These are phyloP conservation scores for Thamnaconus septentrionalis DNA, from an alignment of 2,113 vertebrate species.

Conservation along the genomic window DNA sequence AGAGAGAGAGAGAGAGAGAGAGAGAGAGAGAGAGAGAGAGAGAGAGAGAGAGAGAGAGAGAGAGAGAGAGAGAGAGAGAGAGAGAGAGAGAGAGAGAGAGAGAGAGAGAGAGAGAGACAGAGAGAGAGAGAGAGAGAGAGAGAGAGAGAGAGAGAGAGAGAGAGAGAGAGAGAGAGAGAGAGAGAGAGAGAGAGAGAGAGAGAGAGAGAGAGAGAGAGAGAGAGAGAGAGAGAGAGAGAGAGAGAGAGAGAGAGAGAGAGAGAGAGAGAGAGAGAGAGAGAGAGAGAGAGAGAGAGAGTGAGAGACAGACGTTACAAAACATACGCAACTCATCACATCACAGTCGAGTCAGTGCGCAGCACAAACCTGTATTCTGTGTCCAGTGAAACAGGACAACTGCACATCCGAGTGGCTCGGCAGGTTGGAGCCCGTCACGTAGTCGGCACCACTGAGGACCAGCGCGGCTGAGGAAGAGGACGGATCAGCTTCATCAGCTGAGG, in stretches of 20 bases:
- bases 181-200: constrained; percentile 3
- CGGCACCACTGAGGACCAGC: constrained; percentile 78
- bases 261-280: constrained; percentile 1
- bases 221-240: not conserved
- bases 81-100: constrained; percentile 1
- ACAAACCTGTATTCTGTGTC: constrained; percentile 88
- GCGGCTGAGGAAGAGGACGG: constrained; percentile 9
- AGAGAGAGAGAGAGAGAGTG: constrained; percentile 1
- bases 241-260: constrained; percentile 1
- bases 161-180: constrained; percentile 4
- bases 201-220: constrained; percentile 1
- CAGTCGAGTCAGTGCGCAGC: too few relatives aligned
- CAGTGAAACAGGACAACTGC: constrained; percentile 91
- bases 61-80: constrained; percentile 1
- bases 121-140: constrained; percentile 3
- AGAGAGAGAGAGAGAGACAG: not conserved
- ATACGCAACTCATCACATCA: too few relatives aligned
- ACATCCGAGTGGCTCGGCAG: constrained; percentile 93
- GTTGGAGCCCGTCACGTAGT: constrained; percentile 93
- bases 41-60: not conserved
- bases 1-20: constrained; percentile 3
- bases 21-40: constrained; percentile 1
- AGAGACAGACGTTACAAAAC: not conserved
- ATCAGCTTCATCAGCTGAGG: not conserved
- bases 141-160: constrained; percentile 5